Evolutionary conservation across 2,113 vertebrate species (phyloP).

Genomic region (Lampris incognitus): DNA sequence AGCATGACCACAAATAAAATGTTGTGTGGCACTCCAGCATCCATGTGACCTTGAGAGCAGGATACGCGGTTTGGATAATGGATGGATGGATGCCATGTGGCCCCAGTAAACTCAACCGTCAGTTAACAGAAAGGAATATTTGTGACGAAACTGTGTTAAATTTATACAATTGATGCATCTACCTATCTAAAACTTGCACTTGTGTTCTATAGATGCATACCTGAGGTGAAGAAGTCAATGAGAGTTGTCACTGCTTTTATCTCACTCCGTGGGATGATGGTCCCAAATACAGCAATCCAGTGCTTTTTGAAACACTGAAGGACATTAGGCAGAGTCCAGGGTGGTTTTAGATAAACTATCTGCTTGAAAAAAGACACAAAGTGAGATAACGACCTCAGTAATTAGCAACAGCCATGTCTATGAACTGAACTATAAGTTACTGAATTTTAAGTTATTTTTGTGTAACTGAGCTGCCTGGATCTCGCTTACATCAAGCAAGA

Average conservation of each 20-base stretch:
- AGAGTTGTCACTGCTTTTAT: slow-evolving; percentile 82
- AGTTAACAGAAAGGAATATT: no score
- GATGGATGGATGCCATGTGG: no score
- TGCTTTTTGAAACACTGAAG: slow-evolving; percentile 91
- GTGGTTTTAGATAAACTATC: slow-evolving; percentile 91
- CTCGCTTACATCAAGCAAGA: neutral
- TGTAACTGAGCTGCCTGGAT: neutral
- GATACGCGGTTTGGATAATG: no score
- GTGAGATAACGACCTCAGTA: neutral
- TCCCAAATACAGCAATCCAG: slow-evolving; percentile 93
- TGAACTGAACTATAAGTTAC: neutral
- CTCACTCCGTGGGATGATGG: slow-evolving; percentile 82
- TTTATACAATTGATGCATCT: neutral
- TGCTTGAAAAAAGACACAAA: slow-evolving; percentile 56
- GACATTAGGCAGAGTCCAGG: slow-evolving; percentile 87
- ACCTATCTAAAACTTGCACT: neutral
- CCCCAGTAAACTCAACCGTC: no score
- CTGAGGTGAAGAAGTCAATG: slow-evolving; percentile 81
- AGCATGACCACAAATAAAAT: no score
- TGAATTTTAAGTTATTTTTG: neutral
- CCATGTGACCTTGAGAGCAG: no score
- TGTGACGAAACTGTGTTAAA: neutral
- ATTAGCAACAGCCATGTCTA: neutral
- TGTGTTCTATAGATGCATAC: slow-evolving; percentile 80
- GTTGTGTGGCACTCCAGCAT: no score